These are phyloP conservation scores for Polylopha cassiicola DNA, from an alignment of 2,888 invertebrate genomes.

Conservation along the genomic window DNA sequence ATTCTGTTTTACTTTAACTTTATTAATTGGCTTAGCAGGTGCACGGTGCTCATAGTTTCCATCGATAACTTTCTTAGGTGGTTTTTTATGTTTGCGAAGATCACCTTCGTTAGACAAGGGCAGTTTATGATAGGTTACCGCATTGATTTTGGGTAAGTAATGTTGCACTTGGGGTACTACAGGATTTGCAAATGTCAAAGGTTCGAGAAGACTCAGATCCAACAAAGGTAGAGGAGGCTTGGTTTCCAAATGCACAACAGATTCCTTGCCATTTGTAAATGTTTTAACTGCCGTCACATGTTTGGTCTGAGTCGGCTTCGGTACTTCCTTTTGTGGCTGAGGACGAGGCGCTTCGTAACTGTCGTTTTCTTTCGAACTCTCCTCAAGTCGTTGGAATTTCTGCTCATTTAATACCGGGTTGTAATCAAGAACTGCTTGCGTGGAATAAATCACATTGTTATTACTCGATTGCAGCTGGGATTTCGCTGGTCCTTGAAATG, in stretches of 20 bases:
- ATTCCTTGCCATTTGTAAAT: constrained; percentile 54
- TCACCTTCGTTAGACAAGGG: constrained; percentile 39
- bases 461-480: constrained; percentile 48
- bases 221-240: constrained; percentile 56
- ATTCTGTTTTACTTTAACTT: constrained; percentile 40
- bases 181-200: constrained; percentile 64
- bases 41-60: constrained; percentile 39
- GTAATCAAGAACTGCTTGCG: constrained; percentile 36
- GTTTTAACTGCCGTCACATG: constrained; percentile 40
- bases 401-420: constrained; percentile 36
- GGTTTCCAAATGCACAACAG: constrained; percentile 52
- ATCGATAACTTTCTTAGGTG: constrained; percentile 35
- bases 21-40: constrained; percentile 40
- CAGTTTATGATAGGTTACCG: constrained; percentile 53
- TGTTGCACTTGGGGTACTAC: constrained; percentile 71
- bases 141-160: constrained; percentile 58
- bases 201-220: constrained; percentile 62
- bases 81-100: constrained; percentile 48
- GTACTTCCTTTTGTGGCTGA: constrained; percentile 10
- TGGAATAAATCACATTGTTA: constrained; percentile 43
- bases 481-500: constrained; percentile 26
- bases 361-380: constrained; percentile 25
- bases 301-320: no score
- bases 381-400: constrained; percentile 39
- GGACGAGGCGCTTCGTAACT: constrained; percentile 21